Conservation (phyloP, 2,888 invertebrate genomes). For the Sinopyrophorus schimmeli region DNA sequence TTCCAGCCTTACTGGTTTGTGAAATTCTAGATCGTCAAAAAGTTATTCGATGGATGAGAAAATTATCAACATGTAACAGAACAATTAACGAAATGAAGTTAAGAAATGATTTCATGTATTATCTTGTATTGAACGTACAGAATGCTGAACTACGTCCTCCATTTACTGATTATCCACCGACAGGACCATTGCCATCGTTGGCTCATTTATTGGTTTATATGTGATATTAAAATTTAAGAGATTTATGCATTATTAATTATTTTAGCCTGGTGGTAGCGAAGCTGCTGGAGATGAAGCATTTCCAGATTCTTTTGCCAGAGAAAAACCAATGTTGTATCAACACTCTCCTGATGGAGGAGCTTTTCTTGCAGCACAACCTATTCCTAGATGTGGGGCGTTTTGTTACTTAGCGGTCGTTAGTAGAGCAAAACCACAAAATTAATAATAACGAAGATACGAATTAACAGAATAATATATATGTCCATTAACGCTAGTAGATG, state of each 20-base stretch:
- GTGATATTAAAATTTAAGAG: slow-evolving; percentile 3
- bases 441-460: no score
- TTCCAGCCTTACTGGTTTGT: neutral
- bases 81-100: slow-evolving; percentile 58
- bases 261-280: slow-evolving; percentile 49
- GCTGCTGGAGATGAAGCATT: slow-evolving; percentile 31
- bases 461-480: no score
- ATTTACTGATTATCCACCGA: slow-evolving; percentile 58
- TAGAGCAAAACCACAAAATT: slow-evolving; percentile 36
- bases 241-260: neutral
- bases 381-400: slow-evolving; percentile 62
- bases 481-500: no score
- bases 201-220: slow-evolving; percentile 54
- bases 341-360: slow-evolving; percentile 62
- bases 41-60: slow-evolving; percentile 58
- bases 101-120: slow-evolving; percentile 60
- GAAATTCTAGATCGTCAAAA: slow-evolving; percentile 53
- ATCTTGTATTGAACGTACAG: slow-evolving; percentile 57
- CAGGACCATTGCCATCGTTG: slow-evolving; percentile 54
- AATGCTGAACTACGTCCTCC: slow-evolving; percentile 56
- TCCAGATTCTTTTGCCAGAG: slow-evolving; percentile 27
- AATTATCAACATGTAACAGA: slow-evolving; percentile 54
- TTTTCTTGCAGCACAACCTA: slow-evolving; percentile 61
- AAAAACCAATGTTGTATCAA: slow-evolving; percentile 56
- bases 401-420: slow-evolving; percentile 61